Evolutionary conservation across 2,888 invertebrate genomes (phyloP).

Genomic region (Odontomyia ornata): DNA sequence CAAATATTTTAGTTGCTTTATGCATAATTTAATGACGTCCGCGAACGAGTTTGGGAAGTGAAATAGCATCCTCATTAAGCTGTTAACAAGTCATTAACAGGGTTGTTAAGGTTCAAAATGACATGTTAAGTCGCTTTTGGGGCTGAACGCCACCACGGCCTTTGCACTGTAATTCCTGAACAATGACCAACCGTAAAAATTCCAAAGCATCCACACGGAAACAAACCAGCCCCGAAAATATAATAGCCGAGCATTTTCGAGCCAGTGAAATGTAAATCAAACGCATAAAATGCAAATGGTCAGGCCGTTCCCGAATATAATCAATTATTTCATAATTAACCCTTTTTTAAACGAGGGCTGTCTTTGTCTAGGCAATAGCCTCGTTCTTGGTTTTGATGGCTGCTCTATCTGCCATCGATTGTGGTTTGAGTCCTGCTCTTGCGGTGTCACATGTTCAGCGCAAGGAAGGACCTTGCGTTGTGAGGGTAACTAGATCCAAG

Average conservation of each 20-base stretch:
- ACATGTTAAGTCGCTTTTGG: constrained; percentile 2
- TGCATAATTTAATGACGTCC: constrained; percentile 1
- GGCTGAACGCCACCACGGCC: background rate
- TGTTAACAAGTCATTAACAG: constrained; percentile 47
- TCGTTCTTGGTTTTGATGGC: background rate
- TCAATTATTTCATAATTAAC: constrained; percentile 51
- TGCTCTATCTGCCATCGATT: background rate
- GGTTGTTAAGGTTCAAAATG: constrained; percentile 27
- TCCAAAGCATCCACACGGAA: constrained; percentile 15
- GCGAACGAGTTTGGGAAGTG: constrained; percentile 36
- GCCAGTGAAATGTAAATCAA: constrained; percentile 26
- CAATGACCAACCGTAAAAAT: constrained; percentile 20
- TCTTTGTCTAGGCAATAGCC: background rate
- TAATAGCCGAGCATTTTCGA: background rate
- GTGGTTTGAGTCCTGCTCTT: background rate
- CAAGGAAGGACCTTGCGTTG: no score
- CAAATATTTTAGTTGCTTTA: constrained; percentile 8
- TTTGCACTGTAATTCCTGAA: background rate
- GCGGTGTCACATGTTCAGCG: background rate
- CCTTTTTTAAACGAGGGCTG: constrained; percentile 31
- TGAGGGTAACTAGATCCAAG: background rate
- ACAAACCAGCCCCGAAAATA: constrained; percentile 3
- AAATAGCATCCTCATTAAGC: constrained; percentile 49
- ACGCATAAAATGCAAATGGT: constrained; percentile 38
- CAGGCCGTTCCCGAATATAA: constrained; percentile 8